A percentile compares a stretch with the other conserved stretches of the same genome.
phyloP scores from a whole-genome alignment of 1,140 invertebrate genomes.

The Papilio xuthus region DNA sequence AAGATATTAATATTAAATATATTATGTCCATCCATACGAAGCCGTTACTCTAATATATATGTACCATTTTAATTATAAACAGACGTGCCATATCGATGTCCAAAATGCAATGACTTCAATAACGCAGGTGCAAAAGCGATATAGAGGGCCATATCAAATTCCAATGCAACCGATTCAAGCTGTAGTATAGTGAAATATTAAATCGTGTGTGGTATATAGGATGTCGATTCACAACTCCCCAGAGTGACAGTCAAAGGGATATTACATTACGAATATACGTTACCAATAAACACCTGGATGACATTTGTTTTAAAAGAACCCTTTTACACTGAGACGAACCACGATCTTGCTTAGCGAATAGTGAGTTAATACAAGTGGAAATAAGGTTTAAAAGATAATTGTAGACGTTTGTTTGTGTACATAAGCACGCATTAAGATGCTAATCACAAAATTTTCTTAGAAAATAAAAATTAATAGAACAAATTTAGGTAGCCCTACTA shows the following conservation, averaged over 20 bases:
- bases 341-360: too few species aligned
- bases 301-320: background rate
- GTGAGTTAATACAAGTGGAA: too few species aligned
- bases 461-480: too few species aligned
- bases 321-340: too few species aligned
- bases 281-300: background rate
- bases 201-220: slow-evolving; percentile 31
- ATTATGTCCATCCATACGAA: too few species aligned
- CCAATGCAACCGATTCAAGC: slow-evolving; percentile 18
- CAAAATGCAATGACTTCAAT: background rate
- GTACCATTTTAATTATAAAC: background rate
- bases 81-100: background rate
- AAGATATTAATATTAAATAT: too few species aligned
- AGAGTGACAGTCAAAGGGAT: slow-evolving; percentile 13
- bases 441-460: too few species aligned
- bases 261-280: background rate
- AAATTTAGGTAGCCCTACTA: too few species aligned
- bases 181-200: slow-evolving; percentile 21
- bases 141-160: slow-evolving; percentile 26
- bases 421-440: too few species aligned
- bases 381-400: too few species aligned
- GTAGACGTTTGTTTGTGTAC: too few species aligned
- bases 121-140: slow-evolving; percentile 5
- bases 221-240: slow-evolving; percentile 15
- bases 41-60: too few species aligned